phyloP scores from a whole-genome alignment of 2,113 vertebrate species.

The Ascaphus truei region DNA sequence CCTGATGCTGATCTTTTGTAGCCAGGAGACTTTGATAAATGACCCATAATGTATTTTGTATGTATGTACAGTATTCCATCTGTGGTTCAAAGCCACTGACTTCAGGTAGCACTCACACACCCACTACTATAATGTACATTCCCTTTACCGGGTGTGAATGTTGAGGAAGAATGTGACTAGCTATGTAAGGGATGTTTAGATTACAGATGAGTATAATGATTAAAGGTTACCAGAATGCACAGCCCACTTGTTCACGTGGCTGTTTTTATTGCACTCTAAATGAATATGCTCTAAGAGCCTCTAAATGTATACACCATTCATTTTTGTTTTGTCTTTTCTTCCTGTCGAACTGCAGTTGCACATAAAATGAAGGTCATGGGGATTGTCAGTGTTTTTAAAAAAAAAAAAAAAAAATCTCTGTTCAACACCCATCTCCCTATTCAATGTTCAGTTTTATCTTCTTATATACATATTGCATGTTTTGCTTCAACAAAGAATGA shows the following conservation, averaged over 20 bases:
- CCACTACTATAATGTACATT: neutral
- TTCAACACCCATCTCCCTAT: neutral
- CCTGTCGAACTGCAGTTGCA: neutral
- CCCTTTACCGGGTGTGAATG: neutral
- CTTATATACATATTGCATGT: neutral
- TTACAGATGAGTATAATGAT: constrained; percentile 8
- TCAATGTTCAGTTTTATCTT: neutral
- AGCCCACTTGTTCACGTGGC: constrained; percentile 8
- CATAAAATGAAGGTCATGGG: constrained; percentile 23
- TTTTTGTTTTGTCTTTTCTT: constrained; percentile 3
- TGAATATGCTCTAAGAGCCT: constrained; percentile 4
- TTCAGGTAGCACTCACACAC: neutral
- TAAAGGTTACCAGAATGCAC: neutral
- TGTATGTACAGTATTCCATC: too few relatives aligned
- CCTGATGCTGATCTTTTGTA: too few relatives aligned
- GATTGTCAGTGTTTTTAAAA: constrained; percentile 9
- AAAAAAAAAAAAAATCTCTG: constrained; percentile 25
- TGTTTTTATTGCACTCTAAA: constrained; percentile 8
- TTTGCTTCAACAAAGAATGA: neutral
- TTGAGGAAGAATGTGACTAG: neutral
- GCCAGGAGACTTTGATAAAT: too few relatives aligned
- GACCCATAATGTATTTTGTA: too few relatives aligned
- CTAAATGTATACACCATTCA: neutral
- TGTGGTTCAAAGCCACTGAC: neutral
- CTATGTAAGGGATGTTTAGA: neutral